phyloP scores from a whole-genome alignment of 2,888 invertebrate genomes.

The Perizoma flavofasciatum region DNA sequence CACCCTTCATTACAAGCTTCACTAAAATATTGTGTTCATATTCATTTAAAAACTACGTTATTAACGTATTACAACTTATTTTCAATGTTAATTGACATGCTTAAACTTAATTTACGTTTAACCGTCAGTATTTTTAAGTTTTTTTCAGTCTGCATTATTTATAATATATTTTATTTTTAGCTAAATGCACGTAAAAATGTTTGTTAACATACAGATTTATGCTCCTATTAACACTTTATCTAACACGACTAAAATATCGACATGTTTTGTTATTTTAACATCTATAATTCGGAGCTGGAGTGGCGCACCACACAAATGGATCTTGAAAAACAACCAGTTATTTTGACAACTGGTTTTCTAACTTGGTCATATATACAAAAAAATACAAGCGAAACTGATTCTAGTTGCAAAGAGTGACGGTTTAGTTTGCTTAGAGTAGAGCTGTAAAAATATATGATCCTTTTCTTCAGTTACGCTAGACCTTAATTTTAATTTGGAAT shows the following conservation, averaged over 20 bases:
- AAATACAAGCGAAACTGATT: slow-evolving; percentile 44
- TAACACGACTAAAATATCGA: slow-evolving; percentile 69
- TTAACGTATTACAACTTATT: slow-evolving; percentile 16
- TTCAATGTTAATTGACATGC: slow-evolving; percentile 15
- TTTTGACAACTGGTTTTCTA: slow-evolving; percentile 67
- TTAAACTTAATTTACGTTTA: slow-evolving; percentile 22
- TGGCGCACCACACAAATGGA: slow-evolving; percentile 72
- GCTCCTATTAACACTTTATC: slow-evolving; percentile 68
- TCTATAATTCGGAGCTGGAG: slow-evolving; percentile 71
- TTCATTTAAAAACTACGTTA: slow-evolving; percentile 30
- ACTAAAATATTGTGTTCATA: slow-evolving; percentile 37
- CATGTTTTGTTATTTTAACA: slow-evolving; percentile 73
- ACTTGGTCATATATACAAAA: slow-evolving; percentile 58
- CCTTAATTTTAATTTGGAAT: slow-evolving; percentile 83
- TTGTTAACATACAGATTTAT: slow-evolving; percentile 47
- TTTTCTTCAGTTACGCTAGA: slow-evolving; percentile 72
- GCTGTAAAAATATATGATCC: slow-evolving; percentile 55
- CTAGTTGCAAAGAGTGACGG: slow-evolving; percentile 44
- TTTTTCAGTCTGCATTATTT: slow-evolving; percentile 12
- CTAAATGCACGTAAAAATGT: slow-evolving; percentile 36
- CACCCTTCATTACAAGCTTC: slow-evolving; percentile 22
- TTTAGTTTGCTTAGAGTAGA: slow-evolving; percentile 42
- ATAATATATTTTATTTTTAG: slow-evolving; percentile 18
- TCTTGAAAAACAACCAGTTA: slow-evolving; percentile 81
- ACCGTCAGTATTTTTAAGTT: too few relatives aligned